Percentiles rank a stretch among this genome's conserved stretches.
phyloP scores from a whole-genome alignment of 2,888 invertebrate genomes.

The Erynnis tages region DNA sequence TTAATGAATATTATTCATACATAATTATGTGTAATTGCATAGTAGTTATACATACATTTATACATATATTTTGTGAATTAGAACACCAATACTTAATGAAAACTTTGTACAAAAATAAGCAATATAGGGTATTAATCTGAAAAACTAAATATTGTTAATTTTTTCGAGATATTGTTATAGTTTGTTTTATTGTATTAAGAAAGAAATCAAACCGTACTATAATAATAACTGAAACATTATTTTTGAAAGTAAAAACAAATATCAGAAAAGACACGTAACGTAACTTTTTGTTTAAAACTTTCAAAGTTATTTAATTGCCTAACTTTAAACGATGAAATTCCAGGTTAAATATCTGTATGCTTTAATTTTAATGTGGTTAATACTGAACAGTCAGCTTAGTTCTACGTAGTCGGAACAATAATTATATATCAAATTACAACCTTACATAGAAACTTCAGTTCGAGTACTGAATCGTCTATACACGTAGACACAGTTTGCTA shows the following conservation, averaged over 20 bases:
- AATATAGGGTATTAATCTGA: slow-evolving; percentile 75
- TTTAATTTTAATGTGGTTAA: no score
- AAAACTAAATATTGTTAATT: slow-evolving; percentile 65
- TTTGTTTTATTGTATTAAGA: slow-evolving; percentile 63
- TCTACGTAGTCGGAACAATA: no score
- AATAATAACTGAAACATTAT: not conserved
- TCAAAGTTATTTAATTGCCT: no score
- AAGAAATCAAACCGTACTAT: slow-evolving; percentile 28
- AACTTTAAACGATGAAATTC: no score
- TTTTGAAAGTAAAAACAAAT: not conserved
- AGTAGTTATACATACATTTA: slow-evolving; percentile 48
- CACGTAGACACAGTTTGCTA: no score
- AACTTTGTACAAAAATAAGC: slow-evolving; percentile 81
- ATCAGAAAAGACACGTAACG: no score
- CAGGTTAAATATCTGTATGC: no score
- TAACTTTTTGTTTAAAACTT: no score
- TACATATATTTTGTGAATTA: slow-evolving; percentile 68
- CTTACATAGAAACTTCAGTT: not conserved
- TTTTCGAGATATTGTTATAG: slow-evolving; percentile 70
- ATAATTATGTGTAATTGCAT: slow-evolving; percentile 65
- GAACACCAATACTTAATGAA: slow-evolving; percentile 78
- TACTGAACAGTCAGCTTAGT: no score
- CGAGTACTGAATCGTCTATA: not conserved
- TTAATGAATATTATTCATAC: slow-evolving; percentile 50
- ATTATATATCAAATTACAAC: no score